Evolutionary conservation across 2,113 vertebrate genomes (phyloP), one percentile per base, ranked within the genome.

Genomic region (Philantomba maxwellii): DNA sequence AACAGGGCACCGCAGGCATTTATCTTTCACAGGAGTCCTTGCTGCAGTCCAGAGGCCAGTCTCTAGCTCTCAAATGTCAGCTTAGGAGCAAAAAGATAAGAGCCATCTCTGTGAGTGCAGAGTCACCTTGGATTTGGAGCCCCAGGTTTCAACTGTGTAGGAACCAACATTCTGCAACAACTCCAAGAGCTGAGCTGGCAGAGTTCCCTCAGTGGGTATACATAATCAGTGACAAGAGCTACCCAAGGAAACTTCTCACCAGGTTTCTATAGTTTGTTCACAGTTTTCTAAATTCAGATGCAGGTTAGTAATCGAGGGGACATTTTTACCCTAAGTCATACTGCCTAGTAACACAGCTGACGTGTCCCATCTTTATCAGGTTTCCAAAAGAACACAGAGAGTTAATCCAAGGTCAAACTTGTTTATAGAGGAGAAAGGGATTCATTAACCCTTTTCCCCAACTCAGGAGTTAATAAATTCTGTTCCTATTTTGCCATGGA

Each of bases 141-240:
- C 5, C 36, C 13, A 4, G 1, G 4, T 82, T 51, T 88, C 64
- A n/a, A 9, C 45, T 3, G 0, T 7, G 0, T 26, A n/a, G 17
- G 57, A 51, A 49, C n/a, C 64, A 49, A 0, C 43, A 2, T 58
- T 90, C 39, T 53, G 1, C 47, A 58, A 6, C 26, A 45, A 55
- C 3, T 58, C 53, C 36, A n/a, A 8, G 25, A 88, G 3, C 33
- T 60, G 26, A 89, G 33, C 25, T 84, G 47, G 15, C 45, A 30
- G n/a, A 23, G 5, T 75, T 60, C 23, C 25, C 58, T 43, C 23
- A 13, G 91, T 62, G 49, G 25, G 21, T 43, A 14, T 73, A 75
- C 0, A 2, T 8, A 47, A 15, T 19, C 80, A 53, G 7, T 47
- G 78, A n/a, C 2, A 57, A 28, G 51, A n/a, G 26, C 84, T 26